These are phyloP conservation scores for Diarsia dahlii DNA, from an alignment of 2,888 invertebrate genomes.

Conservation along the genomic window DNA sequence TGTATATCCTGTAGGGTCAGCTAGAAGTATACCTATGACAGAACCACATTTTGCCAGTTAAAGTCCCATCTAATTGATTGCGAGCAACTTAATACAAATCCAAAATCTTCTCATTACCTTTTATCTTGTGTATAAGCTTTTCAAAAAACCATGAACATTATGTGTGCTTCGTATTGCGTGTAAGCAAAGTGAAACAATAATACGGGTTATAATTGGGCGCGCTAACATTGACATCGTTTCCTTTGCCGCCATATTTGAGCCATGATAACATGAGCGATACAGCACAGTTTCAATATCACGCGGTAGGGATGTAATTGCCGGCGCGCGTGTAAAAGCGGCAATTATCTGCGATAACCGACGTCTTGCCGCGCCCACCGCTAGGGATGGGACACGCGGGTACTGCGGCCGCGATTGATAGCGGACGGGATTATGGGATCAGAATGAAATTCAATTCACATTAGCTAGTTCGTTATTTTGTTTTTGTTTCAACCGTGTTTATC, in stretches of 20 bases:
- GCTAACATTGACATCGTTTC: not conserved
- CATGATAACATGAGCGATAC: not conserved
- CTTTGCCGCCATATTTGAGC: not conserved
- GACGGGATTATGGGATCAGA: too few species aligned
- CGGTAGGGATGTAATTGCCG: conserved; percentile 47
- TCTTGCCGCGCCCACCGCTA: conserved; percentile 39
- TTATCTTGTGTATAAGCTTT: not conserved
- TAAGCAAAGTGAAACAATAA: conserved; percentile 2
- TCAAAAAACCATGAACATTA: not conserved
- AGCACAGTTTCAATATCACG: conserved; percentile 36
- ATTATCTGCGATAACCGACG: conserved; percentile 56
- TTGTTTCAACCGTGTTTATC: not conserved
- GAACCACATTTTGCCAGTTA: not conserved
- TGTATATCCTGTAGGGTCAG: not conserved
- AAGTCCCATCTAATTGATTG: not conserved
- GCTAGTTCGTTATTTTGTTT: not conserved
- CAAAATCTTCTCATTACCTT: not conserved
- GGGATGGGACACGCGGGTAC: conserved; percentile 30
- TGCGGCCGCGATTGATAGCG: not conserved
- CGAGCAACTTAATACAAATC: too few species aligned
- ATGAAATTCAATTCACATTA: not conserved
- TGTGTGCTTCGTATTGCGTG: not conserved
- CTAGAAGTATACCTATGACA: not conserved
- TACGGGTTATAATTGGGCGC: not conserved
- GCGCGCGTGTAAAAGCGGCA: conserved; percentile 57